These are phyloP conservation scores for Hippolais icterina DNA, from an alignment of 2,113 vertebrate species.

Conservation along the genomic window DNA sequence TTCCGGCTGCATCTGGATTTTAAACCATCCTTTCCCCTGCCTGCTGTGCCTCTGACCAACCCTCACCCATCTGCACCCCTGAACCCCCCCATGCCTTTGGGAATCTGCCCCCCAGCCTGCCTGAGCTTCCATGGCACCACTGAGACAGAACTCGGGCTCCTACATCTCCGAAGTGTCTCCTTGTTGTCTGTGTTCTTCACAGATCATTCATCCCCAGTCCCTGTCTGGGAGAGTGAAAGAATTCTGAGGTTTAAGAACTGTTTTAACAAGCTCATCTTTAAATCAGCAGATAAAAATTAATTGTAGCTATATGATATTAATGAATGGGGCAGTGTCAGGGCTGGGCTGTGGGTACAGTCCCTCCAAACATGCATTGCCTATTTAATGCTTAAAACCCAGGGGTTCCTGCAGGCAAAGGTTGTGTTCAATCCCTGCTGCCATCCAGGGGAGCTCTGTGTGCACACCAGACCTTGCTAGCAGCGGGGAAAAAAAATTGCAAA, in stretches of 20 bases:
- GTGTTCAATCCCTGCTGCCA: background rate
- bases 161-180: background rate
- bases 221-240: background rate
- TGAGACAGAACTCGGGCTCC: background rate
- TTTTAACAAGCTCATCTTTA: background rate
- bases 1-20: background rate
- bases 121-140: background rate
- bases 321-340: background rate
- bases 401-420: background rate
- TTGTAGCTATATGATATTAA: background rate
- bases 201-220: background rate
- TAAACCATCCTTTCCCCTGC: background rate
- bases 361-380: background rate
- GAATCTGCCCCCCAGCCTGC: background rate
- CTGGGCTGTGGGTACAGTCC: background rate
- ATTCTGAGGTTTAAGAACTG: background rate
- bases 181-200: background rate
- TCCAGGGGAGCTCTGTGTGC: background rate
- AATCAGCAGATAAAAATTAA: background rate
- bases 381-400: background rate
- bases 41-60: background rate
- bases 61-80: background rate
- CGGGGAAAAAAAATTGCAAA: background rate
- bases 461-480: background rate
- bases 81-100: background rate